Evolutionary conservation across 2,113 vertebrate genomes (phyloP).

Genomic region (Cranoglanis bouderius): DNA sequence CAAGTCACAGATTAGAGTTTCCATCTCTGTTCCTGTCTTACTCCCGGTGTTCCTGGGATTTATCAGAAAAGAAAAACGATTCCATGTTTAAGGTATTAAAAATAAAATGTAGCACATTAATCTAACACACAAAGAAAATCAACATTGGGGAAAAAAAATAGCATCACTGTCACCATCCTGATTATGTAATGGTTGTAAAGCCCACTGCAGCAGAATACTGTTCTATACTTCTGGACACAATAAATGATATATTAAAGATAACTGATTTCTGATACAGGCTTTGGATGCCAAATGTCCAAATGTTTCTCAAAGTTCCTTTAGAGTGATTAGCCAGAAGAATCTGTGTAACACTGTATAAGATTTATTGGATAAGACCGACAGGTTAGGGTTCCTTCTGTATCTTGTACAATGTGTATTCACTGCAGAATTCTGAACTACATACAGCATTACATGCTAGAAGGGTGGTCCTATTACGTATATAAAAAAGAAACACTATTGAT

Average conservation of each 20-base stretch:
- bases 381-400: background rate
- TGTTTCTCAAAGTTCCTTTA: background rate
- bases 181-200: background rate
- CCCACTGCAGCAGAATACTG: background rate
- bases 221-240: background rate
- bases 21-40: background rate
- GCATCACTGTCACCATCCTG: background rate
- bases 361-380: background rate
- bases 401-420: background rate
- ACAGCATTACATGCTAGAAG: background rate
- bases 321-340: background rate
- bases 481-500: background rate
- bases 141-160: background rate
- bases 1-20: too few relatives aligned
- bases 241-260: background rate
- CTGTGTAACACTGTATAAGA: background rate
- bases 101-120: background rate
- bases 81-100: background rate
- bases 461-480: background rate
- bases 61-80: background rate
- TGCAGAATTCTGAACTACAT: background rate
- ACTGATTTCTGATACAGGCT: background rate
- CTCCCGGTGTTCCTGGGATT: background rate
- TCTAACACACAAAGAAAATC: background rate
- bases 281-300: background rate